Base-by-base conservation (phyloP, 2,113 vertebrate genomes). In the Pseudopipra pipra region DNA sequence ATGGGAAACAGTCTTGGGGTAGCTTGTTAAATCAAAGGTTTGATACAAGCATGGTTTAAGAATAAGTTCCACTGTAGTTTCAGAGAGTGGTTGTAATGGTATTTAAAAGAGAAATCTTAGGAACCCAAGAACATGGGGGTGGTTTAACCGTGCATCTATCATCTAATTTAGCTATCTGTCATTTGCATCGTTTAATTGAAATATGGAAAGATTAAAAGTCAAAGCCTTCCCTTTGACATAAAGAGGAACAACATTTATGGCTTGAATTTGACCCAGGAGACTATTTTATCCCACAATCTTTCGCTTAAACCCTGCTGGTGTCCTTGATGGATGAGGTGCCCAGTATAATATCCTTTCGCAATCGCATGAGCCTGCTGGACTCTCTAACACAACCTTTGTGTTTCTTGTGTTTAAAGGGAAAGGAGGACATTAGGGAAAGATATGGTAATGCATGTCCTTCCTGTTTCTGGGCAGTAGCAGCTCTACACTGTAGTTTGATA, bases 281-380 rank as follows among this genome's bases (percentile, higher is more conserved):
- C 71, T 83, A 39, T 90, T 94, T 95, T 90, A 96, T 86, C 85
- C 55, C 43, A 54, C 63, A 78, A 85, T 94, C 91, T 94, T 72
- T 85, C 35, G 55, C 70, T 87, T 85, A 79, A 91, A 85, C 33
- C 41, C 59, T 85, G 28, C 58, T 93, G 62, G 46, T 85, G 41
- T 83, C 78, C 82, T 89, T 97, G 95, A 96, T 71, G 63, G 67
- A 96, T 94, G 85, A 83, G 33, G 65, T 94, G 71, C 46, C 78
- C 78, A 37, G 11, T 51, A 47, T 66, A 76, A 76, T 75, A 94
- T 89, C 68, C 83, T 94, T 90, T 61, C 1, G 8, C 61, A 92
- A 78, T 73, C 54, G 43, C 70, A 39, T 11, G 43, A 92, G 44
- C 25, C 73, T 87, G 41, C 83, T 84, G 73, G 46, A 85, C 54